Conservation (phyloP, 1,140 invertebrate species). For the Radopholus similis region DNA sequence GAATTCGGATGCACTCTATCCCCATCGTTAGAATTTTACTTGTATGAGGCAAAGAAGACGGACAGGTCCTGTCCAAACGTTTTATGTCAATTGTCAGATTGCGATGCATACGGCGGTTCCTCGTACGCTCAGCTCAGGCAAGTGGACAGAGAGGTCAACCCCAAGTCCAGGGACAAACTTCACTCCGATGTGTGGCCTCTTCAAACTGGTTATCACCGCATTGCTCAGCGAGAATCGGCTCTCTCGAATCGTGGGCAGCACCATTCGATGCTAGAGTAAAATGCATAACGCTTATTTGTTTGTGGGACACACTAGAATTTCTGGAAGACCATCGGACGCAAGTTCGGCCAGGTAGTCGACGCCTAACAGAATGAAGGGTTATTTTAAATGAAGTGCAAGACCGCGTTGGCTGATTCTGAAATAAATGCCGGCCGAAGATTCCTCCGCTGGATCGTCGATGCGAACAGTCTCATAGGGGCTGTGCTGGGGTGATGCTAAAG, state of each 20-base stretch:
- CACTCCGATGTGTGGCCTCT: slow-evolving; percentile 33
- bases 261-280: slow-evolving; percentile 38
- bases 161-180: slow-evolving; percentile 34
- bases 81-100: background rate
- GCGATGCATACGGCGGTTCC: slow-evolving; percentile 23
- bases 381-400: background rate
- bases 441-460: slow-evolving; percentile 41
- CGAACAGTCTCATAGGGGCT: slow-evolving; percentile 29
- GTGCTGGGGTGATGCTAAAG: background rate
- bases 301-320: slow-evolving; percentile 20
- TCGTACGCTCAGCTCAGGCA: slow-evolving; percentile 30
- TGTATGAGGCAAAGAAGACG: slow-evolving; percentile 41
- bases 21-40: background rate
- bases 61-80: slow-evolving; percentile 16
- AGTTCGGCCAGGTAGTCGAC: slow-evolving; percentile 42
- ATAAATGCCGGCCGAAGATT: slow-evolving; percentile 37
- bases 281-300: background rate
- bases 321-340: slow-evolving; percentile 32
- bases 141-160: slow-evolving; percentile 36
- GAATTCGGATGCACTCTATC: background rate
- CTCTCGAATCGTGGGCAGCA: slow-evolving; percentile 41
- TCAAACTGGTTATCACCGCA: slow-evolving; percentile 37
- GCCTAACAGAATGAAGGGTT: background rate
- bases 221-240: slow-evolving; percentile 33
- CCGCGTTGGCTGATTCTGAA: slow-evolving; percentile 37